Evolutionary conservation across 2,113 vertebrate species (phyloP), one percentile per base, ranked within the genome.

Genomic region (Salvelinus namaycush): DNA sequence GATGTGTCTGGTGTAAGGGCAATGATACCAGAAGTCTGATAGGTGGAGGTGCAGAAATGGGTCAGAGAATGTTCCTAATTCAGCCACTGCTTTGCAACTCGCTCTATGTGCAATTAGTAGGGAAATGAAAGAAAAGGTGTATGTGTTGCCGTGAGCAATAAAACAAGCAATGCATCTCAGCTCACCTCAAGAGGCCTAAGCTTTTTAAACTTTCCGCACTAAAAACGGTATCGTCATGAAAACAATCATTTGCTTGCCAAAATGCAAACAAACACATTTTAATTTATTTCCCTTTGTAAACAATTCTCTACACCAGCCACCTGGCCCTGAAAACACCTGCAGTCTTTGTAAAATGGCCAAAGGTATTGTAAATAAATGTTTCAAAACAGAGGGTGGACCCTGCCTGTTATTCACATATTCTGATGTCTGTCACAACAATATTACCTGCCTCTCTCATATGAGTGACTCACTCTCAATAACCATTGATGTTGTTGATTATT

Each of bases 211-310:
- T 62, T 62, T 16, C 59, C 59, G 6, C 7, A 3, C n/a, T 12
- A 9, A n/a, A 62, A 62, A 82, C 54, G 49, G 31, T 54, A 59
- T 75, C 84, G 75, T 77, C 76, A 66, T 73, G 9, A 49, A 72
- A 39, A 9, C 39, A 39, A 44, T 57, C 0, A 7, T 57, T 57
- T 57, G 54, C 20, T 44, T 44, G 39, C 31, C 9, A 77, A 79
- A 72, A 74, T 5, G 13, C 67, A 79, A 82, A 78, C 73, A 69
- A 59, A 69, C 68, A 57, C 8, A 39, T 72, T 70, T 59, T 44
- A 54, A 14, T 54, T 1, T 54, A 44, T 44, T 44, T 11, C 39
- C 39, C 8, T 44, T 44, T 11, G 39, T 44, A 44, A 44, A 44
- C 8, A 8, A 8, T 44, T 44, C 39, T 44, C 9, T 44, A 54